phyloP scores from a whole-genome alignment of 1,140 invertebrate species.

The Portunus trituberculatus region DNA sequence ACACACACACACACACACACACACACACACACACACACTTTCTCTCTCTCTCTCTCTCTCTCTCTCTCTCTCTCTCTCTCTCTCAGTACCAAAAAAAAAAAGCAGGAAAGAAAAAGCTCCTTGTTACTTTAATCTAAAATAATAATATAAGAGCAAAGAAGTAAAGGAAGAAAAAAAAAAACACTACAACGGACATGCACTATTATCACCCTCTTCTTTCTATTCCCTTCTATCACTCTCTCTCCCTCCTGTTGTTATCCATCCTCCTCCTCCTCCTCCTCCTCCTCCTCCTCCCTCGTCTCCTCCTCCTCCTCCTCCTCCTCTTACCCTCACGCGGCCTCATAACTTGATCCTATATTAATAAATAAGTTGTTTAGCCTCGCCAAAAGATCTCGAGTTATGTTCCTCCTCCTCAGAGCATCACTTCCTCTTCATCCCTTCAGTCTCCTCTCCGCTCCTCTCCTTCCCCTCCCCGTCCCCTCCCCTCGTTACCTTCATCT shows the following conservation, averaged over 20 bases:
- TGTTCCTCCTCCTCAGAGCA: background rate
- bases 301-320: background rate
- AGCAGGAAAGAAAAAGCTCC: background rate
- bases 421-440: background rate
- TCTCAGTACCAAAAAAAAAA: too few relatives aligned
- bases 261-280: too few relatives aligned
- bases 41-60: too few relatives aligned
- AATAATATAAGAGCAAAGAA: background rate
- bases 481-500: too few relatives aligned
- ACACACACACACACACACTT: too few relatives aligned
- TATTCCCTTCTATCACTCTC: background rate
- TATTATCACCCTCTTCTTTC: too few relatives aligned
- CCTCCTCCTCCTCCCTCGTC: background rate
- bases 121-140: background rate
- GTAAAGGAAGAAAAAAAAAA: background rate
- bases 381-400: background rate
- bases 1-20: too few relatives aligned
- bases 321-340: background rate
- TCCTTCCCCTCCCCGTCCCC: too few relatives aligned
- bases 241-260: background rate
- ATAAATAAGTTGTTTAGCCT: constrained; percentile 23
- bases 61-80: too few relatives aligned
- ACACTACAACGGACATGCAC: background rate
- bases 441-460: too few relatives aligned
- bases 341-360: background rate